Conservation (phyloP, 2,797 vertebrate genomes). For the Lepilemur ruficaudatus region DNA sequence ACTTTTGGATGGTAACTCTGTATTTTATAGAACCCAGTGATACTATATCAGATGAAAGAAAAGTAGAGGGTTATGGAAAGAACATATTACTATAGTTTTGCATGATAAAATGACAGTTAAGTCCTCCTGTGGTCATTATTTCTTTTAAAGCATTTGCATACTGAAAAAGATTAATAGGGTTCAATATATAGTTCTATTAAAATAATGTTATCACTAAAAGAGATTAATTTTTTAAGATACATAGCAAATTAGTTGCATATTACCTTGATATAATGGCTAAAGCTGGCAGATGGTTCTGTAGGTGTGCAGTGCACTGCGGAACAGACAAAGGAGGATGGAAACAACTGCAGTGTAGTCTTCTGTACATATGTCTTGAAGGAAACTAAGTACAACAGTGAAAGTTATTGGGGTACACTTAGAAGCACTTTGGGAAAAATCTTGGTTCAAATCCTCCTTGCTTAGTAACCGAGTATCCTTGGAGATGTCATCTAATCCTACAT, state of each 20-base stretch:
- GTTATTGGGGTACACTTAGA: not conserved
- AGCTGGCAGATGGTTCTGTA: not conserved
- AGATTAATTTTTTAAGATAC: not conserved
- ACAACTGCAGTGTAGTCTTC: not conserved
- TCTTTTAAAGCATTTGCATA: not conserved
- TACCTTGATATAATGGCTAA: not conserved
- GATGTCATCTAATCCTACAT: not conserved
- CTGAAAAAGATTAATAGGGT: not conserved
- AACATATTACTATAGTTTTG: conserved; percentile 8
- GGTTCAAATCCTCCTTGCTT: not conserved
- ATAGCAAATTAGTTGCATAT: not conserved
- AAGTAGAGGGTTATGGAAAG: conserved; percentile 40
- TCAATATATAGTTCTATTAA: not conserved
- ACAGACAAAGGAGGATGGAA: fast-evolving
- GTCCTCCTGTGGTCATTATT: not conserved
- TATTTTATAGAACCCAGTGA: not conserved
- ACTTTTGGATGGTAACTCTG: conserved; percentile 15
- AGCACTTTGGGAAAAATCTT: not conserved
- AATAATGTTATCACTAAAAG: not conserved
- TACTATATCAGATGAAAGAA: not conserved
- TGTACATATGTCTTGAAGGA: not conserved
- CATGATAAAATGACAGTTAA: not conserved
- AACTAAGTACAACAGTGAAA: not conserved
- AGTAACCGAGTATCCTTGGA: not conserved
- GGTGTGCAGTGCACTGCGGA: not conserved